A percentile compares a stretch with the other conserved stretches of the same genome.
phyloP scores from a whole-genome alignment of 2,888 invertebrate species.

The Gastrophysa polygoni region DNA sequence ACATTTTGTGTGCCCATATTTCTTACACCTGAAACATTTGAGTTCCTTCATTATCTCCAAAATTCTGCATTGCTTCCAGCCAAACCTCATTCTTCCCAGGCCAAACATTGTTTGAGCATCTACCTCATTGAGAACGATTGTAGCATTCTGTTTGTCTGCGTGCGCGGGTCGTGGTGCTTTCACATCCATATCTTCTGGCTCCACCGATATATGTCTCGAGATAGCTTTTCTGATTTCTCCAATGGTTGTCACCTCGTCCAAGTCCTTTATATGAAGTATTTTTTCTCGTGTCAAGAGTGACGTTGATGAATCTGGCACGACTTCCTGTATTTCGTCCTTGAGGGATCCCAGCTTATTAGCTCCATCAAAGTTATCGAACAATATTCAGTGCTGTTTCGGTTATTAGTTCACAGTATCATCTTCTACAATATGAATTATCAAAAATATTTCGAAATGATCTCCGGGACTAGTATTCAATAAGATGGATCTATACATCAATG shows the following conservation, averaged over 20 bases:
- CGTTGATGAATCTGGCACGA: neutral
- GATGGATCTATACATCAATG: too few relatives aligned
- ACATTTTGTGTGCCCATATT: neutral
- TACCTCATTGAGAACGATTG: conserved; percentile 14
- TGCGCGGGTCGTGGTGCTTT: neutral
- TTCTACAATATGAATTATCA: conserved; percentile 1
- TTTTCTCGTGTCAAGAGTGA: neutral
- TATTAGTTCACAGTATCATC: neutral
- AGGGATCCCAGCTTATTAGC: neutral
- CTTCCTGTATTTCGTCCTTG: neutral
- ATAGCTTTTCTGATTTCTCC: neutral
- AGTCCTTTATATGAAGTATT: conserved; percentile 1
- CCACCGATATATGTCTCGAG: neutral
- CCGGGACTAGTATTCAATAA: too few relatives aligned
- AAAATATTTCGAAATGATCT: too few relatives aligned
- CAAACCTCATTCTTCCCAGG: conserved; percentile 17
- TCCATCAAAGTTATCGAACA: neutral
- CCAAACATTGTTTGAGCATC: conserved; percentile 17
- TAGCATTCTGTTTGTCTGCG: neutral
- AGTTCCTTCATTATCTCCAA: conserved; percentile 17
- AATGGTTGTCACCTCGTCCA: neutral
- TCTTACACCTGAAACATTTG: neutral
- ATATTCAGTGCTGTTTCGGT: conserved; percentile 5
- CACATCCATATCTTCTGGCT: neutral
- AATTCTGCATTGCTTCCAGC: conserved; percentile 24